Percentiles rank a stretch among this genome's conserved stretches.
Evolutionary conservation across 2,797 vertebrate species (phyloP).

Genomic region (Cephalopachus bancanus): DNA sequence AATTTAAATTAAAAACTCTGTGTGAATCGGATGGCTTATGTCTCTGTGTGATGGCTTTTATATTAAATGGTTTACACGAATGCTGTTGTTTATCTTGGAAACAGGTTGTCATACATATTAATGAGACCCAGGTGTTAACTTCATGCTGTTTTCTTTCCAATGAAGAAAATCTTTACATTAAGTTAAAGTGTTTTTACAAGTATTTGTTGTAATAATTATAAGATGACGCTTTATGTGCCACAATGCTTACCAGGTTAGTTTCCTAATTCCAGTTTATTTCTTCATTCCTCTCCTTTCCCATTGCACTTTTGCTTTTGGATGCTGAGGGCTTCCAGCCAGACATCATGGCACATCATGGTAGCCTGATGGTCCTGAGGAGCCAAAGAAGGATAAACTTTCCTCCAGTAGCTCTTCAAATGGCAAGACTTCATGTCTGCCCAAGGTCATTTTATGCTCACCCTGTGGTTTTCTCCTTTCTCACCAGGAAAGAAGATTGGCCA

Average conservation of each 20-base stretch:
- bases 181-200: conserved; percentile 83
- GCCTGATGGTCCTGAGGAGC: conserved; percentile 9
- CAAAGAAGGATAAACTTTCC: conserved; percentile 20
- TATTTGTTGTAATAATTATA: conserved; percentile 88
- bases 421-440: conserved; percentile 53
- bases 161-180: conserved; percentile 86
- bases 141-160: conserved; percentile 87
- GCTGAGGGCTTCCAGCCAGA: conserved; percentile 36
- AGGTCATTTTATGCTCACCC: conserved; percentile 64
- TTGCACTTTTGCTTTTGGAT: conserved; percentile 22
- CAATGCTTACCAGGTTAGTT: conserved; percentile 56
- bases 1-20: conserved; percentile 90
- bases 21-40: conserved; percentile 86
- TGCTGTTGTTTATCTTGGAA: conserved; percentile 90
- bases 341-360: neutral
- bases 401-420: conserved; percentile 45
- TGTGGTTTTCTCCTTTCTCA: conserved; percentile 57
- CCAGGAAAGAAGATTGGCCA: neutral
- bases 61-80: conserved; percentile 90
- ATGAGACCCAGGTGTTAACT: conserved; percentile 91
- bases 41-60: conserved; percentile 89
- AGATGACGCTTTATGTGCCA: conserved; percentile 51
- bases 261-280: conserved; percentile 59
- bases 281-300: conserved; percentile 43
- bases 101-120: conserved; percentile 91